phyloP scores from a whole-genome alignment of 2,113 vertebrate genomes.

The Tor tambroides region DNA sequence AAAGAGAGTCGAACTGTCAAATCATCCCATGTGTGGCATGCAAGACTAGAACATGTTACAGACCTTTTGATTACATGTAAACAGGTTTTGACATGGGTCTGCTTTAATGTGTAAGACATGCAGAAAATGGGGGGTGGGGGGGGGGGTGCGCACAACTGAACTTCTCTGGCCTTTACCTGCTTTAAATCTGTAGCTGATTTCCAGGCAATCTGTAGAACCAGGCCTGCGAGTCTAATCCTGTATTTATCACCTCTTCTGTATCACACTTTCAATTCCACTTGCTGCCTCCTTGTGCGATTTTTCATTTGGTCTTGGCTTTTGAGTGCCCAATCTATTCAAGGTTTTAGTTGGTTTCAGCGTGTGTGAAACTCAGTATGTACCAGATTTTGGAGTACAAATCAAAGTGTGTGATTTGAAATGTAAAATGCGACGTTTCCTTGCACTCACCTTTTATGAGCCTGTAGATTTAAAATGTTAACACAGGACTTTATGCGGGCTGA shows the following conservation, averaged over 20 bases:
- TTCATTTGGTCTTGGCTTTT: conserved; percentile 84
- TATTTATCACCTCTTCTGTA: conserved; percentile 82
- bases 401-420: conserved; percentile 70
- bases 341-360: conserved; percentile 73
- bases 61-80: conserved; percentile 79
- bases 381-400: conserved; percentile 75
- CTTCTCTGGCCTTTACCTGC: conserved; percentile 80
- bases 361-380: too few relatives aligned
- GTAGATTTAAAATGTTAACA: conserved; percentile 81
- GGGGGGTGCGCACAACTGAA: conserved; percentile 70
- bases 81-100: conserved; percentile 80
- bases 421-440: conserved; percentile 65
- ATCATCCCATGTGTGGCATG: conserved; percentile 75
- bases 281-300: conserved; percentile 80
- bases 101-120: conserved; percentile 77
- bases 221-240: conserved; percentile 83
- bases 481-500: conserved; percentile 72
- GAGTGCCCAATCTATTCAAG: conserved; percentile 83
- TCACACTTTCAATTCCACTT: conserved; percentile 84
- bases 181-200: conserved; percentile 82
- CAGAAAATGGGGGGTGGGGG: conserved; percentile 63
- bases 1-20: conserved; percentile 71
- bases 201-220: conserved; percentile 84
- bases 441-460: conserved; percentile 71
- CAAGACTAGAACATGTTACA: conserved; percentile 76